Percentiles rank a stretch among this genome's conserved stretches.
These are phyloP conservation scores for Molanna angustata DNA, from an alignment of 2,888 invertebrate genomes.

Conservation along the genomic window DNA sequence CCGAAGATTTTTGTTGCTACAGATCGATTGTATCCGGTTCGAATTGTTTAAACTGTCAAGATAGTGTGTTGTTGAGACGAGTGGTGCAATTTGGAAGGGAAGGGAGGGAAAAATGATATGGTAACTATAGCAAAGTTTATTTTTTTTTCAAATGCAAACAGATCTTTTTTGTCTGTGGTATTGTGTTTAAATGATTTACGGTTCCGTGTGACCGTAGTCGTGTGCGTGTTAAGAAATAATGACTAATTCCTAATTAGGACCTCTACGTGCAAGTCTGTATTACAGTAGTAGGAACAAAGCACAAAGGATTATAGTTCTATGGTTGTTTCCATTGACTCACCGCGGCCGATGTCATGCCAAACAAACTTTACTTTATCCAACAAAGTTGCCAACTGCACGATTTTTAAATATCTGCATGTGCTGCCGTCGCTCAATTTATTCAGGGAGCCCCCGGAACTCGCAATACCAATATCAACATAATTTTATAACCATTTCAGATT, in stretches of 20 bases:
- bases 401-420: too few species aligned
- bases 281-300: neutral
- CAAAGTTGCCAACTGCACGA: too few species aligned
- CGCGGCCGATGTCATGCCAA: too few species aligned
- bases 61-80: slow-evolving; percentile 12
- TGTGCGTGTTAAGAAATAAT: neutral
- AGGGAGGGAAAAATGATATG: slow-evolving; percentile 22
- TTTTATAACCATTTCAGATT: too few species aligned
- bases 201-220: neutral
- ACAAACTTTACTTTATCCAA: too few species aligned
- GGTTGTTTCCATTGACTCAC: too few species aligned
- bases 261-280: neutral
- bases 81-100: slow-evolving; percentile 14
- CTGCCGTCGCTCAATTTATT: too few species aligned
- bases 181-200: neutral
- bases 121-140: slow-evolving; percentile 5
- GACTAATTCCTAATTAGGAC: neutral
- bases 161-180: too few species aligned
- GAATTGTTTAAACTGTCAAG: slow-evolving; percentile 12
- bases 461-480: too few species aligned
- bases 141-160: neutral
- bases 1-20: slow-evolving; percentile 18
- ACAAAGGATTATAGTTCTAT: too few species aligned
- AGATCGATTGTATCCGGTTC: slow-evolving; percentile 22
- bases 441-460: too few species aligned